Conservation (phyloP, 2,113 vertebrate species). For the Sterrhoptilus dennistouni region DNA sequence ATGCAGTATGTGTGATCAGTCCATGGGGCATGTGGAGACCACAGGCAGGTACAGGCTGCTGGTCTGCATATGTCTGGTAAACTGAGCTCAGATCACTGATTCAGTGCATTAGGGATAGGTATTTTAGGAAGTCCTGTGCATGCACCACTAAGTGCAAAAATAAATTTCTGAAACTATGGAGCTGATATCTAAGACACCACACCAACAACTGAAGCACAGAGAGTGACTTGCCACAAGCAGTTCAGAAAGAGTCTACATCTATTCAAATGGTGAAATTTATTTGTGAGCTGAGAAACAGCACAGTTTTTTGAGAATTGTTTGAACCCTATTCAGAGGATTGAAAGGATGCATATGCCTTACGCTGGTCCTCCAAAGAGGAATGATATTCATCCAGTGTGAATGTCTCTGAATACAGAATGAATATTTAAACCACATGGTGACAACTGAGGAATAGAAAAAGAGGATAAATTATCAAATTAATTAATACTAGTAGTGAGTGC, state of each 20-base stretch:
- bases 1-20: background rate
- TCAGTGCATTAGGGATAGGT: background rate
- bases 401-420: constrained; percentile 37
- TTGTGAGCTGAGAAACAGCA: background rate
- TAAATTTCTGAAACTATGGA: background rate
- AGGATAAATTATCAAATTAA: constrained; percentile 57
- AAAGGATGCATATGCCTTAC: constrained; percentile 33
- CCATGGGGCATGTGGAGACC: background rate
- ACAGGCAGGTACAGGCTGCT: background rate
- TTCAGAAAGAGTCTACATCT: background rate
- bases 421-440: constrained; percentile 53
- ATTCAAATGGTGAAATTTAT: constrained; percentile 1
- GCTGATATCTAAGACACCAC: background rate
- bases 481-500: constrained; percentile 66
- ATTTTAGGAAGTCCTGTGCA: background rate
- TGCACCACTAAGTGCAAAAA: background rate
- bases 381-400: constrained; percentile 27
- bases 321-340: constrained; percentile 16
- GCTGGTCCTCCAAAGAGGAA: constrained; percentile 14
- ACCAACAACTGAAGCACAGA: background rate
- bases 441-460: constrained; percentile 47
- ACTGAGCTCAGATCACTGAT: background rate
- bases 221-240: background rate
- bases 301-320: background rate
- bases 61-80: background rate